These are phyloP conservation scores for Colius striatus DNA, from an alignment of 2,113 vertebrate species.

Conservation along the genomic window DNA sequence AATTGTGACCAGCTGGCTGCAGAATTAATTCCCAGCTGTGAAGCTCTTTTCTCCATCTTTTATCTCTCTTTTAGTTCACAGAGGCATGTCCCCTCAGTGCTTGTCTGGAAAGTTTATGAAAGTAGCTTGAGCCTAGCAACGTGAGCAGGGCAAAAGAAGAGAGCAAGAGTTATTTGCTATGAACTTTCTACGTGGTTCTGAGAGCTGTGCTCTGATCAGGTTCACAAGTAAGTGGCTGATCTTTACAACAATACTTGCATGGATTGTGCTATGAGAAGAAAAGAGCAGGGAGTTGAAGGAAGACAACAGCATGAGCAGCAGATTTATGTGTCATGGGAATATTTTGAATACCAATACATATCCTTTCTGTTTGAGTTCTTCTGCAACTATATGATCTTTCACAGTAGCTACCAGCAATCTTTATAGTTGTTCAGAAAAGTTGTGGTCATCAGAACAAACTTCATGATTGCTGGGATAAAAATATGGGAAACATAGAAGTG, in stretches of 20 bases:
- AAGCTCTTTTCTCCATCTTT: not conserved
- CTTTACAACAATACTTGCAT: not conserved
- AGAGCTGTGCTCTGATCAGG: not conserved
- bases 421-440: not conserved
- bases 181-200: not conserved
- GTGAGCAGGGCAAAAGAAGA: not conserved
- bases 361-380: not conserved
- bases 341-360: not conserved
- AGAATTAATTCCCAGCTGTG: not conserved
- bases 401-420: not conserved
- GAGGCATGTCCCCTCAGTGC: not conserved
- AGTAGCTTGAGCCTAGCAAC: not conserved
- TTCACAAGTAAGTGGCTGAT: not conserved
- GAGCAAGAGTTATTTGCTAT: not conserved
- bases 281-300: not conserved
- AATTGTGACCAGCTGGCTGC: not conserved
- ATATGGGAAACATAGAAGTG: not conserved
- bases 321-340: not conserved
- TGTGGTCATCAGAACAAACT: not conserved
- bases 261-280: not conserved
- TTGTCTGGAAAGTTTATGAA: not conserved
- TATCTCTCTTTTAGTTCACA: not conserved
- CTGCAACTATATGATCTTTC: not conserved
- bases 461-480: not conserved
- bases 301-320: not conserved